Evolutionary conservation across 64 coral and sea anemone species (phyloP).

Genomic region (Acropora yongei): DNA sequence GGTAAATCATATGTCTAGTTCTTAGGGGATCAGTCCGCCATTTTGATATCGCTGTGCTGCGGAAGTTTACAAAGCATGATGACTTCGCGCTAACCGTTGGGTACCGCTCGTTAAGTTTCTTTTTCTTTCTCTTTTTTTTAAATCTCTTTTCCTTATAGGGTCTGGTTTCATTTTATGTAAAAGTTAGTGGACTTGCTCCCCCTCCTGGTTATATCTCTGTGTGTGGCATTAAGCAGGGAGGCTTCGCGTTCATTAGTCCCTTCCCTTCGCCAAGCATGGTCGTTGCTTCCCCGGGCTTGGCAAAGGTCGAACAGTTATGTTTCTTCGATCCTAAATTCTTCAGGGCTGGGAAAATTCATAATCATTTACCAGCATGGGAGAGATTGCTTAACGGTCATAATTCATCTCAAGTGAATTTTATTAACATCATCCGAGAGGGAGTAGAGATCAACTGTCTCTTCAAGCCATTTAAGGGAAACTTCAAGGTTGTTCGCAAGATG

Average conservation of each 20-base stretch:
- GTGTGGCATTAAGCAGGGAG: too few relatives aligned
- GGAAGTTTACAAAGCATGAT: too few relatives aligned
- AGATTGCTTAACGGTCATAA: background rate
- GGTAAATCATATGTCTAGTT: too few relatives aligned
- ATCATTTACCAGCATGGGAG: background rate
- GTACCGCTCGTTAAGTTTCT: too few relatives aligned
- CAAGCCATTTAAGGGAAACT: conserved; percentile 26
- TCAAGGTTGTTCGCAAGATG: conserved; percentile 4
- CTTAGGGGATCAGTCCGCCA: too few relatives aligned
- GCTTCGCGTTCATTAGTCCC: conserved; percentile 50
- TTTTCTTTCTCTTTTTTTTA: too few relatives aligned
- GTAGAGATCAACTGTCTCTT: conserved; percentile 27
- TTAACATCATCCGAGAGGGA: conserved; percentile 16
- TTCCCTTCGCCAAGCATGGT: conserved; percentile 23
- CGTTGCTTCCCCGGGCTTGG: background rate
- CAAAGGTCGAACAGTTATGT: background rate
- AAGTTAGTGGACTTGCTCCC: background rate
- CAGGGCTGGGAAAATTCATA: conserved; percentile 4
- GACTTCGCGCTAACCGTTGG: too few relatives aligned
- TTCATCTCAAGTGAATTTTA: background rate
- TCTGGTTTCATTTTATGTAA: too few relatives aligned
- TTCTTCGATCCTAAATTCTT: conserved; percentile 3
- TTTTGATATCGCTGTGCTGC: too few relatives aligned
- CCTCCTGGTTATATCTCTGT: background rate
- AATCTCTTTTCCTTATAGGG: too few relatives aligned